These are phyloP conservation scores for Drosophila grimshawi DNA, from an alignment of 1,140 invertebrate species.

Conservation along the genomic window DNA sequence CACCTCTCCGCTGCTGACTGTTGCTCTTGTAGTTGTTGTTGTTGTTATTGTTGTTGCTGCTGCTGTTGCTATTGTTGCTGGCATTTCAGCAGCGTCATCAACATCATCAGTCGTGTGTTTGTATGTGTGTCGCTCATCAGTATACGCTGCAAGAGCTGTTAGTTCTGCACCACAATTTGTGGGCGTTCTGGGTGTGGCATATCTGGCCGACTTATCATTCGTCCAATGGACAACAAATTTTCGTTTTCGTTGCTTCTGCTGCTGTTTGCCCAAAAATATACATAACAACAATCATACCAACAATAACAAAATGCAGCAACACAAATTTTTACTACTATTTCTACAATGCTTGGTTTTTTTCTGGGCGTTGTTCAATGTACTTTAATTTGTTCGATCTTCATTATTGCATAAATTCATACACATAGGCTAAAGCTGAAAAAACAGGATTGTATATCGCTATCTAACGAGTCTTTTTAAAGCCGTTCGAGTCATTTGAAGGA, in stretches of 20 bases:
- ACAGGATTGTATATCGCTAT: neutral
- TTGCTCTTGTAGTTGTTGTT: conserved; percentile 1
- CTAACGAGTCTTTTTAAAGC: neutral
- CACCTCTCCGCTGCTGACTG: conserved; percentile 52
- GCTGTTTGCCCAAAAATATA: conserved; percentile 19
- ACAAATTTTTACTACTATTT: conserved; percentile 13
- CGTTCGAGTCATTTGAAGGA: no score
- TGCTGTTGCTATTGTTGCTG: conserved; percentile 41
- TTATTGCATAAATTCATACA: neutral
- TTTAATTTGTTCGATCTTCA: conserved; percentile 40
- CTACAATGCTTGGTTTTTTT: conserved; percentile 5
- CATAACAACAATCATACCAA: conserved; percentile 19
- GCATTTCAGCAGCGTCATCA: conserved; percentile 64
- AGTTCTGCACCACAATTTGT: conserved; percentile 78
- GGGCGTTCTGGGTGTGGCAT: conserved; percentile 79
- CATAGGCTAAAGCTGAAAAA: neutral
- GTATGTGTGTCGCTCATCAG: conserved; percentile 58
- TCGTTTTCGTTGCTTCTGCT: conserved; percentile 39
- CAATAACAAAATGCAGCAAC: neutral
- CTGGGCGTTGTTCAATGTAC: conserved; percentile 38
- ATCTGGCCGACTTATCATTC: conserved; percentile 73
- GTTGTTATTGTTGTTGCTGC: conserved; percentile 1
- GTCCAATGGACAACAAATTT: conserved; percentile 60
- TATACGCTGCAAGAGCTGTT: conserved; percentile 64
- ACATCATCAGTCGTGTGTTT: conserved; percentile 50